phyloP scores from a whole-genome alignment of 2,113 vertebrate genomes.

The Brachirus orientalis region DNA sequence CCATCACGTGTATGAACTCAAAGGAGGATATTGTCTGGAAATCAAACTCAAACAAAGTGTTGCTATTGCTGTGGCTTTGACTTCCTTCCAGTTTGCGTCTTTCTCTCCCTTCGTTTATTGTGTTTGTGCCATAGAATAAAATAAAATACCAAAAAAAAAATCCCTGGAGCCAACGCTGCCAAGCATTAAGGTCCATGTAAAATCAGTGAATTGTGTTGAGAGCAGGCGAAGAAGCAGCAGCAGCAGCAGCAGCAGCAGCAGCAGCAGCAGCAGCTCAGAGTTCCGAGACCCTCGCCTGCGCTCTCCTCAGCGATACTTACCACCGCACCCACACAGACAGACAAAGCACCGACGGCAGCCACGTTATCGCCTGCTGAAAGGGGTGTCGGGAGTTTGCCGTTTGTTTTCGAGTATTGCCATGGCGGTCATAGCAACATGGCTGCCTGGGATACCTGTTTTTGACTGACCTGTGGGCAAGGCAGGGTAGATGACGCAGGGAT shows the following conservation, averaged over 20 bases:
- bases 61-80: too few species aligned
- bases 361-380: constrained; percentile 45
- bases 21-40: too few species aligned
- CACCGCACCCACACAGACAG: constrained; percentile 43
- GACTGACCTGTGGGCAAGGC: constrained; percentile 33
- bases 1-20: too few species aligned
- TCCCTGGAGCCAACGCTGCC: constrained; percentile 15
- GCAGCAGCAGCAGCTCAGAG: constrained; percentile 64
- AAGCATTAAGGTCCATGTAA: constrained; percentile 41
- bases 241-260: too few species aligned
- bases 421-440: constrained; percentile 47
- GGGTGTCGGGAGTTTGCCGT: constrained; percentile 23
- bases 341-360: constrained; percentile 54
- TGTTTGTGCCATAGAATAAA: constrained; percentile 1
- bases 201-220: constrained; percentile 49
- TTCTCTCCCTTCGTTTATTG: not conserved
- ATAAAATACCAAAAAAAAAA: not conserved
- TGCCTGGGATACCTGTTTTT: constrained; percentile 57
- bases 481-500: constrained; percentile 60
- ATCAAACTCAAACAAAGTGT: too few species aligned
- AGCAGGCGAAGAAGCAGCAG: constrained; percentile 59
- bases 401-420: constrained; percentile 43
- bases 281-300: constrained; percentile 32
- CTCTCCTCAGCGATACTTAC: constrained; percentile 52
- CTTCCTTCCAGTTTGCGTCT: not conserved